These are phyloP conservation scores for Narcine bancroftii DNA, from an alignment of 2,113 vertebrate species.

Conservation along the genomic window DNA sequence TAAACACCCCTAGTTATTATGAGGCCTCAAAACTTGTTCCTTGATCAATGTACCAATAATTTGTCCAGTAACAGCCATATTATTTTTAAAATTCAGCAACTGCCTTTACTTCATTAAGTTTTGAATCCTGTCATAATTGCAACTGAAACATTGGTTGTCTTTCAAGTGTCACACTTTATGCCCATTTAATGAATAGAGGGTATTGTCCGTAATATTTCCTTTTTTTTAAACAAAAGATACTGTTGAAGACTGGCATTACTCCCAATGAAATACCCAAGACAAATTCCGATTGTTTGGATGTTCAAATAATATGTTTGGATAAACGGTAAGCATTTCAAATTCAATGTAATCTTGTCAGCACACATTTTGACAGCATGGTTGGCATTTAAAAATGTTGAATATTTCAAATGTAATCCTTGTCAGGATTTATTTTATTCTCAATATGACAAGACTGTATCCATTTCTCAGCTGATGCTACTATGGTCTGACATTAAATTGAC, in stretches of 20 bases:
- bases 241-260: not conserved
- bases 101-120: not conserved
- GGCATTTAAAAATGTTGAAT: not conserved
- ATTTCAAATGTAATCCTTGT: not conserved
- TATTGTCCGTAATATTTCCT: not conserved
- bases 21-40: too few species aligned
- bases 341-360: not conserved
- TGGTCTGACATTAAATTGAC: not conserved
- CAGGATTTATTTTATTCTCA: not conserved
- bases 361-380: not conserved
- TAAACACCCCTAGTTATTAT: too few species aligned
- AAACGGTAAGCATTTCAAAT: slow-evolving; percentile 17
- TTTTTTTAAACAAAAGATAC: not conserved
- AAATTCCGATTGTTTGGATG: slow-evolving; percentile 12
- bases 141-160: not conserved
- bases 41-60: too few species aligned
- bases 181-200: too few species aligned
- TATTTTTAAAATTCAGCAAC: not conserved
- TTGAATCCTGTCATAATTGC: not conserved
- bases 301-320: slow-evolving; percentile 26
- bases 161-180: too few species aligned
- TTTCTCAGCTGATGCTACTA: not conserved
- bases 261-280: not conserved
- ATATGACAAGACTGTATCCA: not conserved
- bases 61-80: not conserved